phyloP scores from a whole-genome alignment of 2,113 vertebrate genomes.

The Clarias gariepinus region DNA sequence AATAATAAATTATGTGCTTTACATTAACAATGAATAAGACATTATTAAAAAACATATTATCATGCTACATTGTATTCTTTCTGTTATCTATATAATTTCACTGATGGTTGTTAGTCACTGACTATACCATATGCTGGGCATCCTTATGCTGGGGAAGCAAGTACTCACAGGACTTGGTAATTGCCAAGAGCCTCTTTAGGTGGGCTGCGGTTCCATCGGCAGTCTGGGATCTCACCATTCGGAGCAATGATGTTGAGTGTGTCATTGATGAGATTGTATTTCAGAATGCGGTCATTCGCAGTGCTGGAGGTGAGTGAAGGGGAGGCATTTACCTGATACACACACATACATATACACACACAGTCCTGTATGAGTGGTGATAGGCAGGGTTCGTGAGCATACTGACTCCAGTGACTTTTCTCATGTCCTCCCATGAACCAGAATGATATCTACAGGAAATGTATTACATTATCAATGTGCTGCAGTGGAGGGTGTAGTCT shows the following conservation, averaged over 20 bases:
- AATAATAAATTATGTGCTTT: not conserved
- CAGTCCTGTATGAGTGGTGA: not conserved
- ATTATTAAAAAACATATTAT: not conserved
- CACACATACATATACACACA: constrained; percentile 9
- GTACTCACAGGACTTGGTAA: constrained; percentile 94
- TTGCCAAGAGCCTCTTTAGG: constrained; percentile 89
- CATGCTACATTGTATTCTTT: not conserved
- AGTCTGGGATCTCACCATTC: constrained; percentile 91
- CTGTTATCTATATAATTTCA: not conserved
- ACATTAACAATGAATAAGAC: not conserved
- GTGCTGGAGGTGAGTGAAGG: constrained; percentile 97
- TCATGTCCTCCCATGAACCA: not conserved
- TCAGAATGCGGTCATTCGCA: constrained; percentile 94
- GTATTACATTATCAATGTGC: constrained; percentile 24
- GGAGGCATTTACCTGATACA: constrained; percentile 89
- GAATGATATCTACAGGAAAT: constrained; percentile 49
- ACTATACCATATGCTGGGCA: not conserved
- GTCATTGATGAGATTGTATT: constrained; percentile 98
- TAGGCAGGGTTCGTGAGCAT: not conserved
- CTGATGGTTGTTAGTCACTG: not conserved
- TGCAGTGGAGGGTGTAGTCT: constrained; percentile 6
- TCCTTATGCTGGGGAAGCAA: not conserved
- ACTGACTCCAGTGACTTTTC: not conserved
- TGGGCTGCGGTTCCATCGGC: constrained; percentile 90
- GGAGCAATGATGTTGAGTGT: constrained; percentile 94